Evolutionary conservation across 2,797 vertebrate species (phyloP), one percentile per base, ranked within the genome.

Genomic region (Manis crassicaudata): DNA sequence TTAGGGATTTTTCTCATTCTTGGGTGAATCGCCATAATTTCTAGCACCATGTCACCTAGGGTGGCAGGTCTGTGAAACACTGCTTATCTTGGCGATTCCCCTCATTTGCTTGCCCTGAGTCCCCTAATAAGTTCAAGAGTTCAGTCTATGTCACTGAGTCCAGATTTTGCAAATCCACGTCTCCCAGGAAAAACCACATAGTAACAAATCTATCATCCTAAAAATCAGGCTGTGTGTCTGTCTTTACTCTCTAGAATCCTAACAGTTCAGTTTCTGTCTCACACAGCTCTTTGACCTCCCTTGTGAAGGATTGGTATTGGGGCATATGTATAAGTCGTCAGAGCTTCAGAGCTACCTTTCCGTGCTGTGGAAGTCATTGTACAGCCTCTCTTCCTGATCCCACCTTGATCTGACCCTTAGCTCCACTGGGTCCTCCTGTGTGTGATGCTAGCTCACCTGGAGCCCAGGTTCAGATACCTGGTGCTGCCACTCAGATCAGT

Each of bases 1-100:
- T n/a, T 83, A 58, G 17, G 16, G 56, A 35, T 84, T 75, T 96
- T 92, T 81, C 79, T 56, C 6, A 63, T 73, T 87, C 46, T 83
- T 52, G 27, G 29, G 12, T 52, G 32, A 75, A 70, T 58, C 0
- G 1, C 32, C 6, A 8, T 68, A 62, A 40, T 94, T 70, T 94
- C 68, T 62, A 89, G 81, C 1, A 12, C 12, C 10, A 20, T 52
- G 27, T 67, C 56, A 27, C n/a, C 13, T 11, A 21, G 65, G 11
- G 27, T 4, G 13, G 32, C 54, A 37, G 58, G 10, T 75, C 58
- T 96, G 73, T 6, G 23, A 94, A 83, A 37, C 0, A 2, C 50
- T 43, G 72, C 80, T 75, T 43, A 9, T 75, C 52, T 81, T 88
- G n/a, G 72, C 93, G 25, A 10, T 32, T n/a, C 16, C n/a, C 58